Evolutionary conservation across 2,797 vertebrate species (phyloP), one percentile per base, ranked within the genome.

Genomic region (Phrynocephalus guinanensis): DNA sequence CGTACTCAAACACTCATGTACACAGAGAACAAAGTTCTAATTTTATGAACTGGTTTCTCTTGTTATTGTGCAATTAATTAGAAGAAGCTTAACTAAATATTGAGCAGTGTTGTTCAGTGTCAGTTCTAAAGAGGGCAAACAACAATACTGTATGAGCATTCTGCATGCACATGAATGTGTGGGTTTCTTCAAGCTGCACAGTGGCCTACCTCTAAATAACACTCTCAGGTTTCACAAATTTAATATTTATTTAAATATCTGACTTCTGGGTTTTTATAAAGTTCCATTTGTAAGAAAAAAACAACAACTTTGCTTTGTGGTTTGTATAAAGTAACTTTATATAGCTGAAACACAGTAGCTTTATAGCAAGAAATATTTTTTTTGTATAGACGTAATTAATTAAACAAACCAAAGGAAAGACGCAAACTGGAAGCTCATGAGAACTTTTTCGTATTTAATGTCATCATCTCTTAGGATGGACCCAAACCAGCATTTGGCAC

Each of bases 171-270:
- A 9, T 73, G 60, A 1, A 24, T 66, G 52, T 26, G 9, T 28
- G 9, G 2, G 20, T n/a, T 76, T 20, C 20, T 86, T 22, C 38
- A 44, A 52, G 82, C 3, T 9, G 48, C 50, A 91, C 86, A 50
- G 84, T 83, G n/a, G 44, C 60, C 33, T 80, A 33, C 73, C 30
- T 48, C 52, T 18, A 72, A 82, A 48, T 75, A 84, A 75, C 60
- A 48, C 28, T 20, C 63, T 84, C 84, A 76, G 82, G 84, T 50
- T 52, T 73, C 83, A 84, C 24, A 75, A 81, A 90, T 80, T 73
- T 88, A 83, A 82, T 91, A 84, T 87, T 90, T 72, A 88, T 85
- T 83, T 85, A 75, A 22, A 71, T 60, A 26, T 84, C 75, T 78
- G 20, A n/a, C 81, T 71, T 83, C 52, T 79, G 26, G 50, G 30